A percentile compares a stretch with the other conserved stretches of the same genome.
phyloP scores from a whole-genome alignment of 1,140 invertebrate species.

The Thaumatotibia leucotreta region DNA sequence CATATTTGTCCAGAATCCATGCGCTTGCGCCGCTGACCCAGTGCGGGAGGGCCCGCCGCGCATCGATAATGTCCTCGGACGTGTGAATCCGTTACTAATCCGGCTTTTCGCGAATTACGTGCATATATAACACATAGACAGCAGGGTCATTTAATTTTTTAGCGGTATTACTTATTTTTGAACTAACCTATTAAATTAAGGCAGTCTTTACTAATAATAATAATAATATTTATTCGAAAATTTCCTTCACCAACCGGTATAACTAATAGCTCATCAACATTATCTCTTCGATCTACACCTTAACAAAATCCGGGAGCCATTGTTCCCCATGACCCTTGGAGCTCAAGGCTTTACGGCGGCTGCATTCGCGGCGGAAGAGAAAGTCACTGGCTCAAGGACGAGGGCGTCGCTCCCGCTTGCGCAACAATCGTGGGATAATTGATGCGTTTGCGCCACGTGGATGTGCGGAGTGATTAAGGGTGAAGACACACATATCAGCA shows the following conservation, averaged over 20 bases:
- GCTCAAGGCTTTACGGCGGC: neutral
- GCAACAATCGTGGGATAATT: constrained; percentile 58
- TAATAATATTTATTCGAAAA: too few species aligned
- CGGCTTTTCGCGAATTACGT: neutral
- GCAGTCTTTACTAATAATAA: neutral
- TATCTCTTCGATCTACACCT: neutral
- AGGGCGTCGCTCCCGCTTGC: constrained; percentile 58
- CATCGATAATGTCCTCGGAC: neutral
- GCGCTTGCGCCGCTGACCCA: neutral
- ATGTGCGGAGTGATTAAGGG: neutral
- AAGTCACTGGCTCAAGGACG: constrained; percentile 61
- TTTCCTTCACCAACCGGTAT: neutral
- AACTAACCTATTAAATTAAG: neutral
- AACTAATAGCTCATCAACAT: neutral
- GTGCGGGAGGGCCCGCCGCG: neutral
- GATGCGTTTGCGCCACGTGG: constrained; percentile 20
- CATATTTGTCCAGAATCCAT: neutral
- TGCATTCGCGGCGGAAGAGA: constrained; percentile 37
- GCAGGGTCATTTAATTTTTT: neutral
- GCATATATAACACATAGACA: neutral
- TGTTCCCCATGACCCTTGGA: neutral
- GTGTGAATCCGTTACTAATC: neutral
- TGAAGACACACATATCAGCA: too few species aligned
- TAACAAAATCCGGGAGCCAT: neutral
- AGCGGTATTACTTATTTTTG: neutral